These are phyloP conservation scores for Luehdorfia chinensis DNA, from an alignment of 1,140 invertebrate species.

Conservation along the genomic window DNA sequence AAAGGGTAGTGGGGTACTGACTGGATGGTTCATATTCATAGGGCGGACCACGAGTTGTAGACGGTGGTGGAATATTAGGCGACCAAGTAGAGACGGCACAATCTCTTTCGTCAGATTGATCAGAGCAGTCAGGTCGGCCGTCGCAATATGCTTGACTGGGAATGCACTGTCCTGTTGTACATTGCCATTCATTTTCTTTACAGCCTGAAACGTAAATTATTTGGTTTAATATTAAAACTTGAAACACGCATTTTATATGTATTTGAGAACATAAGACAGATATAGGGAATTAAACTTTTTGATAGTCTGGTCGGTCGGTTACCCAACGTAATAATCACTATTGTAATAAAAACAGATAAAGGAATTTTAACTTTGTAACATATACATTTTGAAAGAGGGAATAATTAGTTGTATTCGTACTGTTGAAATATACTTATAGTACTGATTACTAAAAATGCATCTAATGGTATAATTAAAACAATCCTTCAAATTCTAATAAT, in stretches of 20 bases:
- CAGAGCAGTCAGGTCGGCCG: conserved; percentile 82
- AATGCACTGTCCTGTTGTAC: conserved; percentile 84
- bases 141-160: conserved; percentile 81
- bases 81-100: conserved; percentile 31
- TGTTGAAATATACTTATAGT: no score
- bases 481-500: no score
- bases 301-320: no score
- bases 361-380: no score
- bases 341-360: no score
- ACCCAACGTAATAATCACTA: no score
- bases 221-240: background rate
- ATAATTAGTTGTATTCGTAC: no score
- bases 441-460: no score
- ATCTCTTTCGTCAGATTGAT: conserved; percentile 85
- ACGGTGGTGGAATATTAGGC: conserved; percentile 4
- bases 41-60: conserved; percentile 10
- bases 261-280: conserved; percentile 4
- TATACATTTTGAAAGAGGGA: no score
- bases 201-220: conserved; percentile 61
- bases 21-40: background rate
- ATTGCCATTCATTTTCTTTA: conserved; percentile 60
- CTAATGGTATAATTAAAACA: no score
- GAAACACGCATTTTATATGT: no score
- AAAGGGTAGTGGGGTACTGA: background rate
- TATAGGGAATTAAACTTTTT: no score